These are phyloP conservation scores for Esox niger DNA, from an alignment of 2,113 vertebrate species.

Conservation along the genomic window DNA sequence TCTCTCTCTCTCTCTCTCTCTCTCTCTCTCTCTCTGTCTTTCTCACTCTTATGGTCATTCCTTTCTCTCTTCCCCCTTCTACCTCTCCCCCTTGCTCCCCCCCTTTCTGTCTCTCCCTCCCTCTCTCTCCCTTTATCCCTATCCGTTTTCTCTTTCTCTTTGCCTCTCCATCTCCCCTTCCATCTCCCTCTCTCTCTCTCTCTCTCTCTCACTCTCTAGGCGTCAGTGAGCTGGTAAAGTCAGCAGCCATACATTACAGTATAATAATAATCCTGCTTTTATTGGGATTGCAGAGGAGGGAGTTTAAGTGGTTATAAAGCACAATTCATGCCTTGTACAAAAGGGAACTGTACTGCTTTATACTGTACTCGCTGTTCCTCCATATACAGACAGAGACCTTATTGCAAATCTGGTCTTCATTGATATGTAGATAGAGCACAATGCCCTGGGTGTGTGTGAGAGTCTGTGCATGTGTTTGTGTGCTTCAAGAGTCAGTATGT, in stretches of 20 bases:
- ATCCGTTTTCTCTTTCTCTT: constrained; percentile 1
- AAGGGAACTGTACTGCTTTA: constrained; percentile 49
- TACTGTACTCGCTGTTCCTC: constrained; percentile 49
- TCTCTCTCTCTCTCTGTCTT: background rate
- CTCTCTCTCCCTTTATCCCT: background rate
- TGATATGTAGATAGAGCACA: constrained; percentile 44
- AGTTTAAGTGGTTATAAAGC: constrained; percentile 62
- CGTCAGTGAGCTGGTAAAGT: constrained; percentile 61
- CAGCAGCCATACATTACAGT: constrained; percentile 59
- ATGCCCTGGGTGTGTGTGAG: constrained; percentile 52
- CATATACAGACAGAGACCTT: constrained; percentile 42
- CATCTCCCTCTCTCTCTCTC: background rate
- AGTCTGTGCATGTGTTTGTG: constrained; percentile 11
- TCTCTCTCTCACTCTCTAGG: constrained; percentile 28
- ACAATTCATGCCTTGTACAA: constrained; percentile 65
- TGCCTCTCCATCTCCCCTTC: too few relatives aligned
- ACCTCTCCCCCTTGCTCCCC: constrained; percentile 16
- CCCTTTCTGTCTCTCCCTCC: constrained; percentile 32
- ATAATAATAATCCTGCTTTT: constrained; percentile 77
- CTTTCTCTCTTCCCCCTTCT: too few relatives aligned
- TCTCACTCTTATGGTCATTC: background rate
- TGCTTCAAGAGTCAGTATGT: constrained; percentile 36
- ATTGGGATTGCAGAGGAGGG: constrained; percentile 58
- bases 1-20: constrained; percentile 5
- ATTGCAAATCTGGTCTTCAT: constrained; percentile 48